These are phyloP conservation scores for Mylabris sibirica DNA, from an alignment of 2,888 invertebrate species.

Conservation along the genomic window DNA sequence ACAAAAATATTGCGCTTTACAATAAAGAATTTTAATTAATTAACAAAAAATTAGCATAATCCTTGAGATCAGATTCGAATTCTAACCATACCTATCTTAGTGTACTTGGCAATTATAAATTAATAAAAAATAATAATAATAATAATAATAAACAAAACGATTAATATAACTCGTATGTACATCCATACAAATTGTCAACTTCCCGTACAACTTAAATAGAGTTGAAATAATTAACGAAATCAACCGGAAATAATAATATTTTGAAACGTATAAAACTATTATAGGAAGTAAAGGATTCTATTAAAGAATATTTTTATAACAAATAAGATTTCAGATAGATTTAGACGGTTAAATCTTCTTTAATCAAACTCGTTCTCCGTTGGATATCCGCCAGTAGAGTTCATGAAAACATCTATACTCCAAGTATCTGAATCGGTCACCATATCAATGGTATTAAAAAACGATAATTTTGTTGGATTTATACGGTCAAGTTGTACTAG, in stretches of 20 bases:
- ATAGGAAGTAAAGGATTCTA: not conserved
- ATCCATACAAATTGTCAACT: not conserved
- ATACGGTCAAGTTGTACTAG: no score
- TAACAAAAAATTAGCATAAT: not conserved
- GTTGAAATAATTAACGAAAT: not conserved
- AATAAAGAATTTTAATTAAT: not conserved
- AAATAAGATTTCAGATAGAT: constrained; percentile 1
- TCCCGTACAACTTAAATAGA: not conserved
- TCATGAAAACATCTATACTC: no score
- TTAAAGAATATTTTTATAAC: not conserved
- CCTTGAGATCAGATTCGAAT: not conserved
- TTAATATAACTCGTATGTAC: not conserved
- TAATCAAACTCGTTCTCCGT: not conserved
- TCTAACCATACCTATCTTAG: not conserved
- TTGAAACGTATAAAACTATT: no score
- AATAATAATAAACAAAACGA: not conserved
- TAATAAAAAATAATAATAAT: no score
- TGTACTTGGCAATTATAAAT: not conserved
- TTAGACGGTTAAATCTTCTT: not conserved
- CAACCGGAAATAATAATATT: not conserved
- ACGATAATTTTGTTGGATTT: no score
- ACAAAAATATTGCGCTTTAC: not conserved
- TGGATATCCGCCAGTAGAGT: not conserved
- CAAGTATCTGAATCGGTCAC: no score
- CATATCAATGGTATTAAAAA: no score